Evolutionary conservation across 2,888 invertebrate genomes (phyloP).

Genomic region (Cremastinae sp.): DNA sequence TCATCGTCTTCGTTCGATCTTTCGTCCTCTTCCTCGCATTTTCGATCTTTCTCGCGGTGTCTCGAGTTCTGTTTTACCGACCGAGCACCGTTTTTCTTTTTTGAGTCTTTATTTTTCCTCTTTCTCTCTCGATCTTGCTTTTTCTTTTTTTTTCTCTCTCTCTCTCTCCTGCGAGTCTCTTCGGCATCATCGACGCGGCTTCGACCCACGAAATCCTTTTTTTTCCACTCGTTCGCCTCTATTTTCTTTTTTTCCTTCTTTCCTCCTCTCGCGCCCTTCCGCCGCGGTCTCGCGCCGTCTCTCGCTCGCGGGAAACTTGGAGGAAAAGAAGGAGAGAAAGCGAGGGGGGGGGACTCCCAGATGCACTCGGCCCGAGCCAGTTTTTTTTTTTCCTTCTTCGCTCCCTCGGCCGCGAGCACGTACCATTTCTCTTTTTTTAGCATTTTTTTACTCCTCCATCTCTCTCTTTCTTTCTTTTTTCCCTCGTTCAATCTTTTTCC

Average conservation of each 20-base stretch:
- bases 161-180: constrained; percentile 34
- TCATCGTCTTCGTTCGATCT: constrained; percentile 37
- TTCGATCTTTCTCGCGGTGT: constrained; percentile 4
- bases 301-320: constrained; percentile 63
- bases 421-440: constrained; percentile 47
- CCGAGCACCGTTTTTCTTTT: neutral
- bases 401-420: constrained; percentile 53
- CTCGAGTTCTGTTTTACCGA: constrained; percentile 24
- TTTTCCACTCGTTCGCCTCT: constrained; percentile 52
- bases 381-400: constrained; percentile 36
- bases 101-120: constrained; percentile 30
- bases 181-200: constrained; percentile 56
- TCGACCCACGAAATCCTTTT: constrained; percentile 62
- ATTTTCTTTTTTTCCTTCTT: constrained; percentile 60
- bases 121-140: constrained; percentile 7
- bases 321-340: constrained; percentile 13
- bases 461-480: constrained; percentile 22
- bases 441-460: constrained; percentile 11
- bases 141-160: constrained; percentile 19
- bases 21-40: neutral
- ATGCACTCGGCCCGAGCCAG: constrained; percentile 63
- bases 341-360: constrained; percentile 59
- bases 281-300: constrained; percentile 31
- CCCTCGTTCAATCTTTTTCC: constrained; percentile 26
- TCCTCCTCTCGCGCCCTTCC: constrained; percentile 36